These are phyloP conservation scores for Montipora cactus DNA, from an alignment of 64 coral and sea anemone genomes.

Conservation along the genomic window DNA sequence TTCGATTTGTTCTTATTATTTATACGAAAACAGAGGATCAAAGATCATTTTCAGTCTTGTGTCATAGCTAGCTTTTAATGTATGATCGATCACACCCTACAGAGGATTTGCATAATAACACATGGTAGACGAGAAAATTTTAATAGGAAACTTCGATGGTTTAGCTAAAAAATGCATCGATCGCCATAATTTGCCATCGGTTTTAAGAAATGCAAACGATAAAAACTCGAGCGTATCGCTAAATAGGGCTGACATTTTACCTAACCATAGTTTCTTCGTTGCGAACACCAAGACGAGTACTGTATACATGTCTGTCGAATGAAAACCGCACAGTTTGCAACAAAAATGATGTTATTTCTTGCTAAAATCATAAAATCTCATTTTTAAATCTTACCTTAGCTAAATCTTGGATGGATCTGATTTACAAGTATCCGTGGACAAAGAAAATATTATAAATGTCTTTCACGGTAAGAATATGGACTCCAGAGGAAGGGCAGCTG, in stretches of 20 bases:
- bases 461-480: conserved; percentile 1
- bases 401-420: background rate
- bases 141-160: background rate
- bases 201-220: background rate
- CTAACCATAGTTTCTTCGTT: background rate
- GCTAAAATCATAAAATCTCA: background rate
- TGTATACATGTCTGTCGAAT: background rate
- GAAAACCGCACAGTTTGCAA: background rate
- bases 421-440: background rate
- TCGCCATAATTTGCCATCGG: background rate
- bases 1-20: background rate
- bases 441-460: background rate
- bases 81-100: conserved; percentile 16
- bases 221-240: background rate
- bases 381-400: background rate
- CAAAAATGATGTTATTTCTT: background rate
- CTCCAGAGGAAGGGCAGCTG: background rate
- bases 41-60: background rate
- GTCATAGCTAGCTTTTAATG: background rate
- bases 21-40: background rate
- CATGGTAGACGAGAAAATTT: background rate
- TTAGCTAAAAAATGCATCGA: background rate
- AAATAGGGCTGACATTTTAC: background rate
- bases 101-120: background rate
- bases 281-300: background rate